A percentile compares a stretch with the other conserved stretches of the same genome.
These are phyloP conservation scores for Drosophila elegans DNA, from an alignment of 1,140 invertebrate species.

Conservation along the genomic window DNA sequence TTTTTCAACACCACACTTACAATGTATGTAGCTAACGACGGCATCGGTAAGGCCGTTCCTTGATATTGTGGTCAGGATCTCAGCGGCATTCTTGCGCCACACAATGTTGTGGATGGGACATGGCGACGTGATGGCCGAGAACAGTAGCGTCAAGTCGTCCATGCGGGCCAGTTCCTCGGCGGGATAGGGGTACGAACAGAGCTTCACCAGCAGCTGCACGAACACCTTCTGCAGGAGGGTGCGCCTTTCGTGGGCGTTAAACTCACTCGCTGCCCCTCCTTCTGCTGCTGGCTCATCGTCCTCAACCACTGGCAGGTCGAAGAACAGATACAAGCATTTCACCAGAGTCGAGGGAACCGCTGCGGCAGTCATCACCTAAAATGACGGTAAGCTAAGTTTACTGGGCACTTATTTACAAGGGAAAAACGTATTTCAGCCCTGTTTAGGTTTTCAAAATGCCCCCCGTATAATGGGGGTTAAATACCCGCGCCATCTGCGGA, in stretches of 20 bases:
- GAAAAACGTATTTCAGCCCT: no score
- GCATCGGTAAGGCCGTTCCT: conserved; percentile 95
- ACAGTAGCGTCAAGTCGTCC: conserved; percentile 97
- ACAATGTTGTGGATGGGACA: conserved; percentile 96
- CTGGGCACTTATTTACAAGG: background rate
- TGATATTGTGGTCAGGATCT: conserved; percentile 98
- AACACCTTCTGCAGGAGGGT: conserved; percentile 98
- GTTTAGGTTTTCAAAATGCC: no score
- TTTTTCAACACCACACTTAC: conserved; percentile 87
- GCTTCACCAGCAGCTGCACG: conserved; percentile 96
- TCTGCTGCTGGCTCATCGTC: conserved; percentile 86
- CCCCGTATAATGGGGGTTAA: no score
- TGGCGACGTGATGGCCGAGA: conserved; percentile 98
- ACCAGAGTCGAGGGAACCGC: conserved; percentile 98
- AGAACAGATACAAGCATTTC: conserved; percentile 99
- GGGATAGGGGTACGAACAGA: conserved; percentile 96
- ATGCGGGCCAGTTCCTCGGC: conserved; percentile 98
- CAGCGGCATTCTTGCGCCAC: conserved; percentile 96
- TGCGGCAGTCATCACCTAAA: conserved; percentile 96
- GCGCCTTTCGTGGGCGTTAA: conserved; percentile 94
- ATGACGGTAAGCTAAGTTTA: background rate
- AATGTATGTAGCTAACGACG: conserved; percentile 98
- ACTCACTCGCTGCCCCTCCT: conserved; percentile 89
- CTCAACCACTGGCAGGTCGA: conserved; percentile 96
- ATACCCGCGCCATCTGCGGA: no score